Evolutionary conservation across 2,113 vertebrate species (phyloP).

Genomic region (Neoarius graeffei): DNA sequence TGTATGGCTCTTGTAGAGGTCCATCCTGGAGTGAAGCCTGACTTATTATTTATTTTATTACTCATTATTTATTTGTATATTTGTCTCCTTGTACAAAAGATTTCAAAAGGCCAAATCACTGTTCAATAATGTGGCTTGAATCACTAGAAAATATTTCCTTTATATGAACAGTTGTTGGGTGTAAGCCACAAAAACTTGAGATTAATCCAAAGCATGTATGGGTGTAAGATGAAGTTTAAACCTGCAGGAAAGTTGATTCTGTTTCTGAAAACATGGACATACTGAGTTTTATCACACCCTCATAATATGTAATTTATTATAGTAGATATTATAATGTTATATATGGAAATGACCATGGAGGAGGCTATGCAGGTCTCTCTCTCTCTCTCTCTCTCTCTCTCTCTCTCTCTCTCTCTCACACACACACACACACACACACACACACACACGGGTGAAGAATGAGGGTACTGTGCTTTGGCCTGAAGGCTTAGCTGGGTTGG

Average conservation of each 20-base stretch:
- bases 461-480: constrained; percentile 68
- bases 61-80: not conserved
- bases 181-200: not conserved
- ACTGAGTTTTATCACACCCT: not conserved
- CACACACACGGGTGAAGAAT: constrained; percentile 66
- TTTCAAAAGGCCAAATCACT: too few species aligned
- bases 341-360: not conserved
- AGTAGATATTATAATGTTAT: not conserved
- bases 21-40: too few species aligned
- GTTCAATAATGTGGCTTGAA: not conserved
- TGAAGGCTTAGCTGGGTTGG: constrained; percentile 66
- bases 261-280: not conserved
- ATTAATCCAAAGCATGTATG: not conserved
- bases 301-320: not conserved
- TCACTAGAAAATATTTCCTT: not conserved
- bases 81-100: not conserved
- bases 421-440: constrained; percentile 45
- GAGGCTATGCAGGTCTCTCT: constrained; percentile 38
- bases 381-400: too few species aligned
- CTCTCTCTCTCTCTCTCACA: too few species aligned
- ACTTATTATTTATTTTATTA: not conserved
- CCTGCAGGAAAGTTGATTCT: not conserved
- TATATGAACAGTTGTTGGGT: not conserved
- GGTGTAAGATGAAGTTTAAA: not conserved
- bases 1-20: too few species aligned